Evolutionary conservation across 2,888 invertebrate genomes (phyloP), one percentile per base, ranked within the genome.

Genomic region (Ophion costatus): DNA sequence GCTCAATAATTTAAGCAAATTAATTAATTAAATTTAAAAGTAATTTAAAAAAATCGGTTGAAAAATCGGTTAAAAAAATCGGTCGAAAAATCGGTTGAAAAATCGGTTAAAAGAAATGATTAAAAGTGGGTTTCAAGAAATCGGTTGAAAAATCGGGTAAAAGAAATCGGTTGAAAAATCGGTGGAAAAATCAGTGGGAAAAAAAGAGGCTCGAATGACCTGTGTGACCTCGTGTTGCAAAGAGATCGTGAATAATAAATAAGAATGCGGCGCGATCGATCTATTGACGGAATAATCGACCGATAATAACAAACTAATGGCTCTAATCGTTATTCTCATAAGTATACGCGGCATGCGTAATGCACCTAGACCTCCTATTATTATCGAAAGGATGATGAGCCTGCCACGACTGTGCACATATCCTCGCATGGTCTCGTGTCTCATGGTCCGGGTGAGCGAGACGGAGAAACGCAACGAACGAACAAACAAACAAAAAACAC

Each of bases 241-340:
- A 42, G 10, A 24, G 67, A 45, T 67, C 45, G 42, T 67, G 38
- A 11, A 45, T 67, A 51, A 51, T 51, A 73, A 73, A 61, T 73
- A 2, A 42, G 61, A 73, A 75, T 42, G 70, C 63, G 1, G 59
- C 22, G 33, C 70, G 38, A 76, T 76, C 73, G 71, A 73, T 77
- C 51, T 2, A 51, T 77, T 73, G 51, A 61, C 74, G 69, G 67
- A 74, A 71, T 81, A 78, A 81, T 81, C 74, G 22, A n/a, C n/a
- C 1, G 78, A 33, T 78, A 84, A 81, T 75, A 75, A 81, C 51
- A 75, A 81, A 61, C 75, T 69, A 81, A 81, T 75, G 42, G 71
- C 71, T 76, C 76, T 71, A 64, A 70, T 69, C 20, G 73, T 59
- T 56, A 33, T 66, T 67, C 51, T 64, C 51, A 42, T 59, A 71